These are phyloP conservation scores for Neotoma lepida DNA, from an alignment of 2,113 vertebrate species.

Conservation along the genomic window DNA sequence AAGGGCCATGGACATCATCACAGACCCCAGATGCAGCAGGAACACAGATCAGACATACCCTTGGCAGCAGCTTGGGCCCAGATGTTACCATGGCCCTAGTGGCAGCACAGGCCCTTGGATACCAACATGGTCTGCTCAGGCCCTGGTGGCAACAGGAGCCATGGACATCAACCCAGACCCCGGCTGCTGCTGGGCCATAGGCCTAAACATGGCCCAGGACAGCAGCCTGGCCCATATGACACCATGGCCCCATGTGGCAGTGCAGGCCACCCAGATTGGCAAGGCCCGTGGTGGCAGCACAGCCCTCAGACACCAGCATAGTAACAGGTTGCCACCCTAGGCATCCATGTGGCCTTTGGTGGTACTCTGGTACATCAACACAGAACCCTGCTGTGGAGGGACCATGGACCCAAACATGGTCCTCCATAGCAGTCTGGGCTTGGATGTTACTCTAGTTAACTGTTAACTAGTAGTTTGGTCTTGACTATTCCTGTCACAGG, in stretches of 20 bases:
- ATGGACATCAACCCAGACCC: too few species aligned
- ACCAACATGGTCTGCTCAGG: too few species aligned
- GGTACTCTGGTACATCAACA: neutral
- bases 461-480: neutral
- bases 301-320: neutral
- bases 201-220: too few species aligned
- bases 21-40: neutral
- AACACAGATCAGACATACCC: neutral
- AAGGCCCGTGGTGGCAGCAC: neutral
- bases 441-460: neutral
- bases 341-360: neutral
- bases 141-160: too few species aligned
- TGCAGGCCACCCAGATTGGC: neutral
- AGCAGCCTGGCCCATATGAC: too few species aligned
- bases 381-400: neutral
- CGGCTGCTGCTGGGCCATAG: too few species aligned
- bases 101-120: too few species aligned
- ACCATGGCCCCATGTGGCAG: neutral
- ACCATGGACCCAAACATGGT: too few species aligned
- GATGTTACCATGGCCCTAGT: too few species aligned
- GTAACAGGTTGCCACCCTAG: neutral
- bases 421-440: neutral
- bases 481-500: neutral
- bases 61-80: neutral
- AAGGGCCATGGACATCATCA: neutral